Conservation (phyloP, 23 tunicate genomes). For the Halocynthia aurantium region DNA sequence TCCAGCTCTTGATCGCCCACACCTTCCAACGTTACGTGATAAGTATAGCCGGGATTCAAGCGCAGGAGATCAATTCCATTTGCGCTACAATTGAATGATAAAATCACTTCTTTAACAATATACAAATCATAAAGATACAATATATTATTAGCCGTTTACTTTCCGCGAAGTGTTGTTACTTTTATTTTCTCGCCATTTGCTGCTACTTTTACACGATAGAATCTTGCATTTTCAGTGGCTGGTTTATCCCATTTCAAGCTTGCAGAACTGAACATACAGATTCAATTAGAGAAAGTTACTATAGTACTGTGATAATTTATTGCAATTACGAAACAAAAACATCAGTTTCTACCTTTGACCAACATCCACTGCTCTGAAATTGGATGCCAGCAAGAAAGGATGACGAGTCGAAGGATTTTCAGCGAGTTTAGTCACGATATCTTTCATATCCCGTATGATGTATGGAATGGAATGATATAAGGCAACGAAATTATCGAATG, state of each 20-base stretch:
- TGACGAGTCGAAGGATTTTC: background rate
- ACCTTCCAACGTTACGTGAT: constrained; percentile 40
- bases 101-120: background rate
- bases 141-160: constrained; percentile 9
- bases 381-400: constrained; percentile 1
- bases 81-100: constrained; percentile 13
- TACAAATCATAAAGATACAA: background rate
- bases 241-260: constrained; percentile 25
- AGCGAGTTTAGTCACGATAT: constrained; percentile 1
- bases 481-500: constrained; percentile 16
- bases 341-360: constrained; percentile 13
- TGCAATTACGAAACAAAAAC: too few relatives aligned
- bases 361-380: constrained; percentile 17
- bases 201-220: constrained; percentile 22
- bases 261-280: constrained; percentile 8
- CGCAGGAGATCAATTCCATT: constrained; percentile 29
- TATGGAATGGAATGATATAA: constrained; percentile 35
- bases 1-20: constrained; percentile 26
- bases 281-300: too few relatives aligned
- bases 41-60: constrained; percentile 29
- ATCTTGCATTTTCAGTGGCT: constrained; percentile 4
- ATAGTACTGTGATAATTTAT: too few relatives aligned
- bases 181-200: constrained; percentile 25
- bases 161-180: constrained; percentile 10
- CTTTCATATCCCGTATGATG: constrained; percentile 21